These are phyloP conservation scores for Oceanites oceanicus DNA, from an alignment of 2,113 vertebrate genomes.

Conservation along the genomic window DNA sequence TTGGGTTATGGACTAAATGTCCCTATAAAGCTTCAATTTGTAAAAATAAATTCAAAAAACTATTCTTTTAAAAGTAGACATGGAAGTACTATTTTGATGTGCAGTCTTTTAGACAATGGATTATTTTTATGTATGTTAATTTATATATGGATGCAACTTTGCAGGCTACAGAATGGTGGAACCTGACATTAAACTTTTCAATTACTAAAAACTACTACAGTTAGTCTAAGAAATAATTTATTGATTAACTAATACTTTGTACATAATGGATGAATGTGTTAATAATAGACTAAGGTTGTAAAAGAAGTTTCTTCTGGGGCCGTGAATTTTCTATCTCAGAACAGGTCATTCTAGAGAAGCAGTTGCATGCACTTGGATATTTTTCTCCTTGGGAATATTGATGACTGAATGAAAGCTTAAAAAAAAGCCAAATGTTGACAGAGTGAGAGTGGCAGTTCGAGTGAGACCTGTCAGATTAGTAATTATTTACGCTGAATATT, in stretches of 20 bases:
- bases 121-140: constrained; percentile 47
- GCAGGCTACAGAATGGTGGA: constrained; percentile 13
- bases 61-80: constrained; percentile 41
- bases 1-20: not conserved
- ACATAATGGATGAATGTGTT: constrained; percentile 23
- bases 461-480: constrained; percentile 87
- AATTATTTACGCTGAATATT: not conserved
- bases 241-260: constrained; percentile 48
- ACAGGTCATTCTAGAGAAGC: not conserved
- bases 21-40: constrained; percentile 18
- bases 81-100: constrained; percentile 56
- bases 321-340: not conserved
- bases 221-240: constrained; percentile 61
- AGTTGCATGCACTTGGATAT: not conserved
- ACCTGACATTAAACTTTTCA: constrained; percentile 48
- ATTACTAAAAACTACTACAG: constrained; percentile 12
- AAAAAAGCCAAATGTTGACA: constrained; percentile 71
- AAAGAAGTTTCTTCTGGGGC: not conserved
- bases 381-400: constrained; percentile 10
- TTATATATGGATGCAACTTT: constrained; percentile 37
- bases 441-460: constrained; percentile 80
- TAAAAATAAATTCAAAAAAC: not conserved
- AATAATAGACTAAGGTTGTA: constrained; percentile 25
- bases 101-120: constrained; percentile 27
- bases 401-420: not conserved